These are phyloP conservation scores for Drosophila falleni DNA, from an alignment of 2,888 invertebrate species.

Conservation along the genomic window DNA sequence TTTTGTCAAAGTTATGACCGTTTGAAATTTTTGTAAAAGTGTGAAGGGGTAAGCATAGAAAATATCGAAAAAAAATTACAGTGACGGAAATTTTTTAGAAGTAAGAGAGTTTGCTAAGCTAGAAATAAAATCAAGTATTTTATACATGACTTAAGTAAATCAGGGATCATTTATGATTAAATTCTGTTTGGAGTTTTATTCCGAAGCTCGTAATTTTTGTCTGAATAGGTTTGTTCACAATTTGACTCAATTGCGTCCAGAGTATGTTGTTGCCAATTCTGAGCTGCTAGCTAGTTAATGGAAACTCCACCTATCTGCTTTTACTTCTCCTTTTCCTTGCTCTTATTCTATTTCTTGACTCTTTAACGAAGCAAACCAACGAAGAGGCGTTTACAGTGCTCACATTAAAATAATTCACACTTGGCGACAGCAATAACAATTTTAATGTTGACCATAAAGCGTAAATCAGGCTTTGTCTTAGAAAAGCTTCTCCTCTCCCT, in stretches of 20 bases:
- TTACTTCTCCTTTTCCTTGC: neutral
- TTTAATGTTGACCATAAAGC: slow-evolving; percentile 55
- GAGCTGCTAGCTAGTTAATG: slow-evolving; percentile 34
- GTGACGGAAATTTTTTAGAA: too few relatives aligned
- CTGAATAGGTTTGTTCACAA: too few relatives aligned
- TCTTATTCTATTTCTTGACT: neutral
- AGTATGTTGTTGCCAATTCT: slow-evolving; percentile 6
- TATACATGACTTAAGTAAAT: too few relatives aligned
- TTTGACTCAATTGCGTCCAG: neutral
- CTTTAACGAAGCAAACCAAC: slow-evolving; percentile 16
- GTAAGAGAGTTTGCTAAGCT: too few relatives aligned
- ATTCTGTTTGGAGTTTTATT: too few relatives aligned
- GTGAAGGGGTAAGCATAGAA: too few relatives aligned
- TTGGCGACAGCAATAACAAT: slow-evolving; percentile 56
- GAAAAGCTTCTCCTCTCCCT: neutral
- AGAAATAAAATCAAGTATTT: too few relatives aligned
- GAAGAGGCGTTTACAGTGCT: slow-evolving; percentile 40
- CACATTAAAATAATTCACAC: slow-evolving; percentile 76
- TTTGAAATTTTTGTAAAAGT: too few relatives aligned
- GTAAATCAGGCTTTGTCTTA: slow-evolving; percentile 66
- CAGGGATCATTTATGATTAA: too few relatives aligned
- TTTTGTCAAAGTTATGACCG: too few relatives aligned
- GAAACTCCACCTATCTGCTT: neutral
- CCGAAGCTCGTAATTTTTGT: too few relatives aligned
- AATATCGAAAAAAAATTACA: too few relatives aligned